Conservation (phyloP, 2,888 invertebrate genomes). For the Archaeoteleia sp. region DNA sequence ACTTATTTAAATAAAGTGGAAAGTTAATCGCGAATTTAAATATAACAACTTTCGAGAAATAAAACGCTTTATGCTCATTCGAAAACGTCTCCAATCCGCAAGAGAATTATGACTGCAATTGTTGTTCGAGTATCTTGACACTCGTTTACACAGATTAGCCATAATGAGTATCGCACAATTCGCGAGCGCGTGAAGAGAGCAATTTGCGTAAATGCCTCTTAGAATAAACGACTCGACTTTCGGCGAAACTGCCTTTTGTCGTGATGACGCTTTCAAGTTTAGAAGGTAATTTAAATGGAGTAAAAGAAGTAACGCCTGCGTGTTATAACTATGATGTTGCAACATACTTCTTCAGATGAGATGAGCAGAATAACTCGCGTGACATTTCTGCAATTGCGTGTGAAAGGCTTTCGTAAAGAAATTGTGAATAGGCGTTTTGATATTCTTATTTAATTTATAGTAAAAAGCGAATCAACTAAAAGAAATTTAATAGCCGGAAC, state of each 20-base stretch:
- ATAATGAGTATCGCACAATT: constrained; percentile 28
- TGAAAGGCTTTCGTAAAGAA: too few relatives aligned
- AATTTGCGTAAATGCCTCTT: constrained; percentile 31
- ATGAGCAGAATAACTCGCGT: too few relatives aligned
- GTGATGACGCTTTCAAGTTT: constrained; percentile 26
- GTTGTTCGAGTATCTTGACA: constrained; percentile 28
- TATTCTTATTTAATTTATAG: too few relatives aligned
- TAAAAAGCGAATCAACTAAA: too few relatives aligned
- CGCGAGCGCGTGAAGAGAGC: constrained; percentile 22
- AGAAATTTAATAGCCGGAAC: too few relatives aligned
- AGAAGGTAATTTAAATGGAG: too few relatives aligned
- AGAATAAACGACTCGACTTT: constrained; percentile 27
- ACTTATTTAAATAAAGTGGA: too few relatives aligned
- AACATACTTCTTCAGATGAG: too few relatives aligned
- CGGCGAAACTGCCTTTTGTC: constrained; percentile 32
- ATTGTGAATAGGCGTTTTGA: too few relatives aligned
- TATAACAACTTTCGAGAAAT: constrained; percentile 35
- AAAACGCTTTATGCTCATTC: constrained; percentile 34
- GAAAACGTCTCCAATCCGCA: constrained; percentile 31
- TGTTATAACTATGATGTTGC: too few relatives aligned
- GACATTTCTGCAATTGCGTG: too few relatives aligned
- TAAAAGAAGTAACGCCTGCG: too few relatives aligned
- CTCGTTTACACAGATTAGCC: constrained; percentile 43
- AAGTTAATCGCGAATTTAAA: constrained; percentile 34
- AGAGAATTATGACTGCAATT: constrained; percentile 18